A percentile compares a stretch with the other conserved stretches of the same genome.
phyloP scores from a whole-genome alignment of 2,797 vertebrate species.

The Octomys mimax region DNA sequence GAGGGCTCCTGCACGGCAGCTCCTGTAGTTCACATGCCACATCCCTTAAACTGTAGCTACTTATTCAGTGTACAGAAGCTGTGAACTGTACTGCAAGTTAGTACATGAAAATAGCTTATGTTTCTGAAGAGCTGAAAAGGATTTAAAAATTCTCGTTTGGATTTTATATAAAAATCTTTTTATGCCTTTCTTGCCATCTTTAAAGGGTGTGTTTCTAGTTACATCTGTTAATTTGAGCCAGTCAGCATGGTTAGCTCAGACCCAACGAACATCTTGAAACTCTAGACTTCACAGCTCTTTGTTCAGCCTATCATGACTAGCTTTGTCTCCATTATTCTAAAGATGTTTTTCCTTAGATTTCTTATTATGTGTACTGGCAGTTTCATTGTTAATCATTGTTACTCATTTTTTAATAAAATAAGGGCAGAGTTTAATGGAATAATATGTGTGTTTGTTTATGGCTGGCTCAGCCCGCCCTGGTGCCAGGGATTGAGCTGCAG shows the following conservation, averaged over 20 bases:
- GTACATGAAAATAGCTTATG: not conserved
- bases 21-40: not conserved
- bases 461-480: too few relatives aligned
- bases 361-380: conserved; percentile 25
- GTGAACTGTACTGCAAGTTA: not conserved
- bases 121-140: conserved; percentile 49
- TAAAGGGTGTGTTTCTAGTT: conserved; percentile 8
- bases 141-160: not conserved
- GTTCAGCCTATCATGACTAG: not conserved
- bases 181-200: not conserved
- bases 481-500: too few relatives aligned
- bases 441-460: too few relatives aligned
- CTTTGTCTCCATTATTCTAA: not conserved
- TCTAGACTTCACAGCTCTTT: not conserved
- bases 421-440: conserved; percentile 29
- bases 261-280: not conserved
- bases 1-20: not conserved
- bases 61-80: not conserved
- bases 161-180: not conserved
- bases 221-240: not conserved
- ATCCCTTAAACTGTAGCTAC: not conserved
- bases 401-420: conserved; percentile 29
- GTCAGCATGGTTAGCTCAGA: not conserved
- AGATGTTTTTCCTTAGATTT: conserved; percentile 27
- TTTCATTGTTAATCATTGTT: not conserved